phyloP scores from a whole-genome alignment of 1,140 invertebrate species.

The Megalopta genalis region DNA sequence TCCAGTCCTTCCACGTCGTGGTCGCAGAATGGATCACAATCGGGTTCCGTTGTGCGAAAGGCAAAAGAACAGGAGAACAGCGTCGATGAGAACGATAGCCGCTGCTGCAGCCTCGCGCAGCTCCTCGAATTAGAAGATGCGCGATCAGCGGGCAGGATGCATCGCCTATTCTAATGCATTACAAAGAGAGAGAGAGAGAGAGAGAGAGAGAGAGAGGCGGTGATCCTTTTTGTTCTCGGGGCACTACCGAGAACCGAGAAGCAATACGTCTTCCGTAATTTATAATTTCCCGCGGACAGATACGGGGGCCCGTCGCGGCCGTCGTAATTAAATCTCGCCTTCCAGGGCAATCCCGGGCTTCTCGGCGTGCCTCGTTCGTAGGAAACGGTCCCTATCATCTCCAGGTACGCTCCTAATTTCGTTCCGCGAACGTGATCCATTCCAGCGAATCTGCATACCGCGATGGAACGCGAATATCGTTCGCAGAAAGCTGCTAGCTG shows the following conservation, averaged over 20 bases:
- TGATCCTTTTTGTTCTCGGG: conserved; percentile 25
- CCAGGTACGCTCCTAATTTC: conserved; percentile 36
- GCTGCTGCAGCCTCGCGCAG: neutral
- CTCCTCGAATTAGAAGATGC: conserved; percentile 52
- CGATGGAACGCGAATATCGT: neutral
- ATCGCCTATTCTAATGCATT: conserved; percentile 27
- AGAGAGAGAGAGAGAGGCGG: too few species aligned
- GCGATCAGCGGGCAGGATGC: conserved; percentile 30
- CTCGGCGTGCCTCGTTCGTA: conserved; percentile 16
- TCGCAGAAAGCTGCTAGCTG: neutral
- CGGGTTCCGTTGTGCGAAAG: neutral
- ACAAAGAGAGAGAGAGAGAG: neutral
- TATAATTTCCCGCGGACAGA: conserved; percentile 44
- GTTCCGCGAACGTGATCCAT: neutral
- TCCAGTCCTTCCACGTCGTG: too few species aligned
- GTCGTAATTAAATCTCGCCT: conserved; percentile 50
- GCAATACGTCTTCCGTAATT: conserved; percentile 41
- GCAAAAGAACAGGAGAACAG: too few species aligned
- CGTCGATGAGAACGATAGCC: conserved; percentile 11
- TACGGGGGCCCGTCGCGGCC: conserved; percentile 17
- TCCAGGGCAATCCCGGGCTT: conserved; percentile 19
- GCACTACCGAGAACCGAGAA: conserved; percentile 1
- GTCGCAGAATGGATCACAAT: neutral
- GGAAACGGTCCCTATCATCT: conserved; percentile 20
- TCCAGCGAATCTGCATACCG: neutral